Evolutionary conservation across 1,140 invertebrate genomes (phyloP).

Genomic region (Andricus grossulariae): DNA sequence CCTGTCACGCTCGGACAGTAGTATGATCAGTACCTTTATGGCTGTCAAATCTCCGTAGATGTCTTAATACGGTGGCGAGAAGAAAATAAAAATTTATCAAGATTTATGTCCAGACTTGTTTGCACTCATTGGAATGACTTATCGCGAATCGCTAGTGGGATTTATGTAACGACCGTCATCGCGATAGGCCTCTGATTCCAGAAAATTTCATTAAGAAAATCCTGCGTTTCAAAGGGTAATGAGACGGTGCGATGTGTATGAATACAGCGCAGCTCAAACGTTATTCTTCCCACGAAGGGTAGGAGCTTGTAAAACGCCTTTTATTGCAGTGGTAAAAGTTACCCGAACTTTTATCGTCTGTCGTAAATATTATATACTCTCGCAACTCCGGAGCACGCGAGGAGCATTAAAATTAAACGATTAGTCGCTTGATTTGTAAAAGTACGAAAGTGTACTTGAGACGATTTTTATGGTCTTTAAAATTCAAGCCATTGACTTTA

Average conservation of each 20-base stretch:
- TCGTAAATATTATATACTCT: constrained; percentile 29
- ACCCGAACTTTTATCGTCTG: constrained; percentile 25
- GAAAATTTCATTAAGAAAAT: constrained; percentile 2
- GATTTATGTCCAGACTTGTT: not conserved
- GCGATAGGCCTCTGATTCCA: not conserved
- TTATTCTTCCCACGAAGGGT: constrained; percentile 29
- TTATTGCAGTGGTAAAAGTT: constrained; percentile 32
- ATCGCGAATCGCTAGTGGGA: not conserved
- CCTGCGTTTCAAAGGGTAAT: not conserved
- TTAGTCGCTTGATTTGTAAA: constrained; percentile 30
- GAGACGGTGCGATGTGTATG: not conserved
- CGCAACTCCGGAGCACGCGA: constrained; percentile 22
- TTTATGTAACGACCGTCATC: not conserved
- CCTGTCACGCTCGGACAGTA: constrained; percentile 9
- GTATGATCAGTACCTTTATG: not conserved
- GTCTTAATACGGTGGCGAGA: constrained; percentile 17
- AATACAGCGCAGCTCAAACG: constrained; percentile 8
- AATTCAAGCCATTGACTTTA: constrained; percentile 14
- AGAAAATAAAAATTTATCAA: constrained; percentile 15
- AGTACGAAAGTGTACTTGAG: constrained; percentile 10
- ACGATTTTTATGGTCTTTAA: constrained; percentile 10
- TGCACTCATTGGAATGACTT: not conserved
- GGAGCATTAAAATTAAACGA: constrained; percentile 28
- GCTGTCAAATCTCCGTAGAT: not conserved
- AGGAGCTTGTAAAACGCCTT: constrained; percentile 27